These are phyloP conservation scores for Danio albolineatus DNA, from an alignment of 2,797 vertebrate genomes.

Conservation along the genomic window DNA sequence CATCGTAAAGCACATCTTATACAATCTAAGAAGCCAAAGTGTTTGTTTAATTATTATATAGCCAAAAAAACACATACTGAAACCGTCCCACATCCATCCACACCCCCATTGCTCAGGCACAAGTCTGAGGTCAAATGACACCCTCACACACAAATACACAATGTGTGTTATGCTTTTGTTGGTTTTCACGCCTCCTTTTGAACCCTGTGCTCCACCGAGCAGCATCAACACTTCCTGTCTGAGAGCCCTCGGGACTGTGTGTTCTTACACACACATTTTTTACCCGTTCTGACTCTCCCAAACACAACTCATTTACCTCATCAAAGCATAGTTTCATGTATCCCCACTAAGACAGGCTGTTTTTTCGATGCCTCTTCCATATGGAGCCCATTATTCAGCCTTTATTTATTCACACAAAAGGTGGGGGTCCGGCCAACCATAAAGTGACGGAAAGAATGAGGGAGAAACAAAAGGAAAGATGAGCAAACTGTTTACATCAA, in stretches of 20 bases:
- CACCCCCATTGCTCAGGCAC: conserved; percentile 45
- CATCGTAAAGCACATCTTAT: too few species aligned
- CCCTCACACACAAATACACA: conserved; percentile 31
- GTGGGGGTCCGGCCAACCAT: conserved; percentile 63
- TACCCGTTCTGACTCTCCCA: conserved; percentile 23
- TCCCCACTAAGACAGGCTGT: conserved; percentile 4
- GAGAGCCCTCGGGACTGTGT: conserved; percentile 48
- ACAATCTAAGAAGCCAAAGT: too few species aligned
- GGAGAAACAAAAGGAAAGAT: conserved; percentile 33
- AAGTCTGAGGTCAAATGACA: conserved; percentile 47
- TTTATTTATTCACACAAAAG: conserved; percentile 72
- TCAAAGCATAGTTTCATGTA: conserved; percentile 39
- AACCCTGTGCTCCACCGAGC: conserved; percentile 53
- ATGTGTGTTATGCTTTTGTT: conserved; percentile 53
- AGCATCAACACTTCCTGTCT: conserved; percentile 61
- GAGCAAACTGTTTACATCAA: conserved; percentile 67
- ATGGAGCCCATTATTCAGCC: conserved; percentile 73
- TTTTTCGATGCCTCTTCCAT: conserved; percentile 67
- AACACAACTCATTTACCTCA: conserved; percentile 37
- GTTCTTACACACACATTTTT: conserved; percentile 21
- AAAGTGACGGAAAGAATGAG: not conserved
- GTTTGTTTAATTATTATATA: too few species aligned
- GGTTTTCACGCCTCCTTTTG: conserved; percentile 61
- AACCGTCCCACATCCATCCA: not conserved
- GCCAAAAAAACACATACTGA: too few species aligned